Base-by-base conservation (phyloP, 92 coral and sea anemone species). In the Ricordea florida region DNA sequence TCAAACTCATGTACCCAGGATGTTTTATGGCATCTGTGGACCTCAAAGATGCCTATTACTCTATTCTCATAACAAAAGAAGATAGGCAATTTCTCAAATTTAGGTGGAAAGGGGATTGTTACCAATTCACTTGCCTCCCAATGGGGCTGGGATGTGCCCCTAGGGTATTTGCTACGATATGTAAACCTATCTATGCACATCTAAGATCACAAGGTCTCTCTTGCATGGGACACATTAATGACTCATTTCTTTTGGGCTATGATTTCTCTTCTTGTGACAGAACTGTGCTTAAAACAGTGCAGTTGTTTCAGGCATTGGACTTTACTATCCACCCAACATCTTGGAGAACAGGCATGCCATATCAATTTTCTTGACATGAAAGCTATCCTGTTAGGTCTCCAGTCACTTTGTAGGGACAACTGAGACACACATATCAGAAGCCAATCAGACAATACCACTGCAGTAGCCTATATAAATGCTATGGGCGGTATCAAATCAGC, bases 81-180 rank as follows among this genome's bases (percentile, higher is more conserved):
- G 29, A 57, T 40, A 42, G 68, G 58, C 69, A 71, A 47, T 73
- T 1, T 30, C 76, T 72, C 6, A 49, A 11, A 72, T 62, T 89
- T 81, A 30, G 53, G 17, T 81, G 87, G 81, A 45, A 73, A 48
- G 57, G 56, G 21, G 2, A 25, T 36, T 35, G 10, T 25, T 61
- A 21, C 24, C 87, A 60, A 42, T 47, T 61, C 52, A 67, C 82
- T 1, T 72, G 74, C 23, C 42, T 81, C 10, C 81, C 87, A 5
- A 81, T 72, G 62, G 81, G 87, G 2, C 45, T 81, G 37, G 31
- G 58, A 4, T 72, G 51, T 72, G 75, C 66, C 29, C 87, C 87
- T 28, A 61, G 87, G 34, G 23, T 63, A n/a, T 82, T 82, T 57
- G 74, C 78, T 50, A 50, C 29, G 17, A 42, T 79, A 21, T 47